A percentile compares a stretch with the other conserved stretches of the same genome.
Conservation (phyloP, 2,797 vertebrate genomes). For the Pseudochirops corinnae region DNA sequence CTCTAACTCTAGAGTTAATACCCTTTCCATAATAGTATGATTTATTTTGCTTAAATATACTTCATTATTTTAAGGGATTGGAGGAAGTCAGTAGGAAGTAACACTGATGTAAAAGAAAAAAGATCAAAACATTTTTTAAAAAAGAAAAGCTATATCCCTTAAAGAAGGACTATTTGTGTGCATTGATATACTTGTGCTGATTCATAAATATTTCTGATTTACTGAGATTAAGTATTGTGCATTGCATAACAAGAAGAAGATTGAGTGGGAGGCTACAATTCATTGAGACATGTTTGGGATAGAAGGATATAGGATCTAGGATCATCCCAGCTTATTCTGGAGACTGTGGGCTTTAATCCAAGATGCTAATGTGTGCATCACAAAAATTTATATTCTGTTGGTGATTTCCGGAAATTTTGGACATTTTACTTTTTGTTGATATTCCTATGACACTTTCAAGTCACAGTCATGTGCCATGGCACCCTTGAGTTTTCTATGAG, state of each 20-base stretch:
- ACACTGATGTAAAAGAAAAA: neutral
- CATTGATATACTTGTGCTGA: neutral
- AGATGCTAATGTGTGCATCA: neutral
- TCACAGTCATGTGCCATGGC: neutral
- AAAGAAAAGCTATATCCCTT: neutral
- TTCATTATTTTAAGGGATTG: neutral
- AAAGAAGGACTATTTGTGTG: neutral
- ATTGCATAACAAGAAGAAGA: neutral
- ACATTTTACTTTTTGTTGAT: neutral
- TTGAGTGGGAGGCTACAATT: neutral
- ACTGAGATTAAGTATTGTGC: neutral
- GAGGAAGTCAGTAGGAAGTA: neutral
- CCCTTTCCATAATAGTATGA: neutral
- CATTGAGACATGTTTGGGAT: neutral
- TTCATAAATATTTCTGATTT: neutral
- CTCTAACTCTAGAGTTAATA: neutral
- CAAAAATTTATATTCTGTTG: neutral
- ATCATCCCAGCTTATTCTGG: neutral
- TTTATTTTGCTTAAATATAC: neutral
- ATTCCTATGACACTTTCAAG: neutral
- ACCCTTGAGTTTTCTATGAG: neutral
- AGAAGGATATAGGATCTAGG: neutral
- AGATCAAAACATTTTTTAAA: neutral
- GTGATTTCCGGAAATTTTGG: neutral
- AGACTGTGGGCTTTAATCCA: neutral